These are phyloP conservation scores for Sternarchorhynchus goeldii DNA, from an alignment of 2,797 vertebrate species.

Conservation along the genomic window DNA sequence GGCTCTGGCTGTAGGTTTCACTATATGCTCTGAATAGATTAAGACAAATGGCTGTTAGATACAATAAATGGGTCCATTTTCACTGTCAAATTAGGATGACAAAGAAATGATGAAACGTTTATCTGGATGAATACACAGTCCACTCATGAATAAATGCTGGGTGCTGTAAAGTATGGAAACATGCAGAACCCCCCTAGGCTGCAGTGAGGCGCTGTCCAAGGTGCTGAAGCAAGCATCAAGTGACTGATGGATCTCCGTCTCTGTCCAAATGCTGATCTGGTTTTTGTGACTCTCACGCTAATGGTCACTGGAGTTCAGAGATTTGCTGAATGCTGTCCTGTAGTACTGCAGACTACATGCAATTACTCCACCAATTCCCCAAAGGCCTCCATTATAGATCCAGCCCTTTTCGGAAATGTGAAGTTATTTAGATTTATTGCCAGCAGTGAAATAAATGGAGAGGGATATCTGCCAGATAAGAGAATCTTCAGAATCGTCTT, in stretches of 20 bases:
- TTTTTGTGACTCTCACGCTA: slow-evolving; percentile 4
- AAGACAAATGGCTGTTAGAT: slow-evolving; percentile 24
- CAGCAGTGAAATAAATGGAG: not conserved
- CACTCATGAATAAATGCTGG: slow-evolving; percentile 6
- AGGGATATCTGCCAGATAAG: not conserved
- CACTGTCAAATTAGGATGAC: slow-evolving; percentile 10
- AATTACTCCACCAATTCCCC: slow-evolving; percentile 14
- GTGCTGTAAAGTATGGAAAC: not conserved
- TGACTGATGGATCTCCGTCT: slow-evolving; percentile 18
- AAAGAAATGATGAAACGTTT: slow-evolving; percentile 5
- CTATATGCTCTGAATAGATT: slow-evolving; percentile 15
- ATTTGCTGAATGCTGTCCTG: slow-evolving; percentile 6
- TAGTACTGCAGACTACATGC: slow-evolving; percentile 2
- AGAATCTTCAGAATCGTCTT: slow-evolving; percentile 13
- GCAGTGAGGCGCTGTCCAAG: slow-evolving; percentile 30
- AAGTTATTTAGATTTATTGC: slow-evolving; percentile 6
- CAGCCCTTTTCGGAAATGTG: not conserved
- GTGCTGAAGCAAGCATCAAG: slow-evolving; percentile 44
- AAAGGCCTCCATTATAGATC: slow-evolving; percentile 8
- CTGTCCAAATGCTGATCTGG: slow-evolving; percentile 46
- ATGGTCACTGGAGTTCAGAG: slow-evolving; percentile 12
- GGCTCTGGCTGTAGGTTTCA: not conserved
- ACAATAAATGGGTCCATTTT: slow-evolving; percentile 22
- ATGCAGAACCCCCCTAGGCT: not conserved
- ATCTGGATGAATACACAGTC: not conserved